Conservation (phyloP, 2,113 vertebrate genomes). For the Telmatochromis sp. region DNA sequence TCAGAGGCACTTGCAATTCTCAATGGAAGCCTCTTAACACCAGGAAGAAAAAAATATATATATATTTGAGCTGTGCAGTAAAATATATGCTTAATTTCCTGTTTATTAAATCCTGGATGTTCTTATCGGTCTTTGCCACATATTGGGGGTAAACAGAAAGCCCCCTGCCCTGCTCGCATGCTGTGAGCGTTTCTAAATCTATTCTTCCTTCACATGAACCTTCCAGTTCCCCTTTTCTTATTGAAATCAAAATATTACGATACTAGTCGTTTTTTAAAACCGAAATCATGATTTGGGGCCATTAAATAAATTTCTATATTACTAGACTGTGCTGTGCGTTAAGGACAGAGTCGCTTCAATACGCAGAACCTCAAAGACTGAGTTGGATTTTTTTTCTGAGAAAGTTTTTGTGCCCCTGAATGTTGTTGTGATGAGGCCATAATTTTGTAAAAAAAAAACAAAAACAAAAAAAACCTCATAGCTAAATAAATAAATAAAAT, state of each 20-base stretch:
- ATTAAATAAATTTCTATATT: neutral
- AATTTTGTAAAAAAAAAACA: neutral
- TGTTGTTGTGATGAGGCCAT: neutral
- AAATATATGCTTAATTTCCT: neutral
- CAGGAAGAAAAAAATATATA: neutral
- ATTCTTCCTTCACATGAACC: neutral
- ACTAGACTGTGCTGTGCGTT: neutral
- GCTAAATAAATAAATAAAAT: neutral
- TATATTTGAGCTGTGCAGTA: neutral
- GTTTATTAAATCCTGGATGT: neutral
- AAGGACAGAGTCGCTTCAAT: neutral
- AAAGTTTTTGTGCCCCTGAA: neutral
- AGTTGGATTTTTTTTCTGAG: neutral
- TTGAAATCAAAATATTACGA: neutral
- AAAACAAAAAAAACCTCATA: neutral
- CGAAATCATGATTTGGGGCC: neutral
- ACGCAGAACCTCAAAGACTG: neutral
- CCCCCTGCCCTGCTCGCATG: neutral
- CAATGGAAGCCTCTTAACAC: neutral
- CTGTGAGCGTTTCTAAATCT: neutral
- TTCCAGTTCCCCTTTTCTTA: neutral
- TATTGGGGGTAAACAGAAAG: neutral
- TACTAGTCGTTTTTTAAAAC: neutral
- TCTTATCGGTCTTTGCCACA: neutral
- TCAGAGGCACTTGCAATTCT: neutral